These are phyloP conservation scores for Eulemur coronatus DNA, from an alignment of 2,797 vertebrate genomes.

Conservation along the genomic window DNA sequence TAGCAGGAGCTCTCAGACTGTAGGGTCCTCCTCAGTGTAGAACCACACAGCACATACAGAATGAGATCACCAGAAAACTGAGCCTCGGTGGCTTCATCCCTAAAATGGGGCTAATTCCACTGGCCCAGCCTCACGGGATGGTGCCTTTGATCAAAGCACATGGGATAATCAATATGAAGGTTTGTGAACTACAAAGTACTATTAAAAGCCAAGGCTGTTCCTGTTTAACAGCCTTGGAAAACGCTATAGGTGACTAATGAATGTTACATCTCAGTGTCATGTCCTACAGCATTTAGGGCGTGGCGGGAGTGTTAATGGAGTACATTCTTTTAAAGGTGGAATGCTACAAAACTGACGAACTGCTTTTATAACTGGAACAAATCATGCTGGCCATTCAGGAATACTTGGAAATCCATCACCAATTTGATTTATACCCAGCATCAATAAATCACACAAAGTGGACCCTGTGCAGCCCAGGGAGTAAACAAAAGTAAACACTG, in stretches of 20 bases:
- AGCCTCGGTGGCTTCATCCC: constrained; percentile 18
- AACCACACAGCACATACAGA: background rate
- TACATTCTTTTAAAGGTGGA: constrained; percentile 33
- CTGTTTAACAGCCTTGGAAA: background rate
- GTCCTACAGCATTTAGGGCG: background rate
- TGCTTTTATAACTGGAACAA: constrained; percentile 70
- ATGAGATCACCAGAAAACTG: background rate
- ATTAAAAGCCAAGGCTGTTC: background rate
- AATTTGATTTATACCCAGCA: constrained; percentile 75
- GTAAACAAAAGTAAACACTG: constrained; percentile 80
- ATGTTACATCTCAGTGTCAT: background rate
- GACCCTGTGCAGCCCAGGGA: constrained; percentile 63
- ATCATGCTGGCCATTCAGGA: constrained; percentile 63
- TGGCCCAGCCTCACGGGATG: background rate
- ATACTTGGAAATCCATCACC: constrained; percentile 78
- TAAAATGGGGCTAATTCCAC: background rate
- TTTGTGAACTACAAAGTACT: background rate
- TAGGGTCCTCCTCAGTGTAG: background rate
- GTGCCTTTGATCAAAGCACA: background rate
- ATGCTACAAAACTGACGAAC: constrained; percentile 46
- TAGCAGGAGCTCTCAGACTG: background rate
- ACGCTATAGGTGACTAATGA: background rate
- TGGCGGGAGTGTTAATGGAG: background rate
- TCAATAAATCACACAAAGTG: constrained; percentile 78
- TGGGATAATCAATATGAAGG: background rate